Evolutionary conservation across 2,113 vertebrate species (phyloP).

Genomic region (Pachycephala philippinensis): DNA sequence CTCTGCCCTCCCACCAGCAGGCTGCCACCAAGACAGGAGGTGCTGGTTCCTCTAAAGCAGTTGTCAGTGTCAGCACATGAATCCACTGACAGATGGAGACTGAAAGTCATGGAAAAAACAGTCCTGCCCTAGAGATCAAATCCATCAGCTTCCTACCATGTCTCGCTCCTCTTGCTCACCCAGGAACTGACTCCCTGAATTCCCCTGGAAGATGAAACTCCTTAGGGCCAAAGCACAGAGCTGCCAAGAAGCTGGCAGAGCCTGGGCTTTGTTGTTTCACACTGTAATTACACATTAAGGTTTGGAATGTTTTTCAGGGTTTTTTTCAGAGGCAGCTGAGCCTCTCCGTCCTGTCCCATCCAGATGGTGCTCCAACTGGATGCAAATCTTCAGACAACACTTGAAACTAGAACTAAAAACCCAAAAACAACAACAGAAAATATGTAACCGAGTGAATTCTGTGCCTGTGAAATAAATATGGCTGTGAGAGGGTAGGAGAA

Average conservation of each 20-base stretch:
- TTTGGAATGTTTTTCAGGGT: background rate
- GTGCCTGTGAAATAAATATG: background rate
- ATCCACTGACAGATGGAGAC: slow-evolving; percentile 52
- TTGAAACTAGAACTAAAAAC: background rate
- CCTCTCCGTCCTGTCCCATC: slow-evolving; percentile 12
- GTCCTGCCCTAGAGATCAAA: slow-evolving; percentile 17
- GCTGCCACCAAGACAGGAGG: slow-evolving; percentile 51
- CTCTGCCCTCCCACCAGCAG: slow-evolving; percentile 46
- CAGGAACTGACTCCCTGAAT: background rate
- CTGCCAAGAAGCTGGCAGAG: slow-evolving; percentile 4
- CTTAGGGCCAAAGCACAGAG: background rate
- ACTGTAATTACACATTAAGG: slow-evolving; percentile 39
- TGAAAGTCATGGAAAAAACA: background rate
- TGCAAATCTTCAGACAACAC: background rate
- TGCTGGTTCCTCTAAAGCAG: slow-evolving; percentile 27
- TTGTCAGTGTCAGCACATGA: slow-evolving; percentile 30
- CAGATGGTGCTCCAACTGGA: slow-evolving; percentile 53
- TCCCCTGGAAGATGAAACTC: background rate
- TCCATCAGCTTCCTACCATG: background rate
- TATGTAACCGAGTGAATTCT: background rate
- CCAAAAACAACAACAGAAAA: background rate
- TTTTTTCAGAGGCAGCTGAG: background rate
- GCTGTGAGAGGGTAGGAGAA: background rate
- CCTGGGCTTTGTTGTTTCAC: background rate
- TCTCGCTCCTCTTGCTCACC: background rate